phyloP scores from a whole-genome alignment of 2,113 vertebrate species.

The Peromyscus polionotus region DNA sequence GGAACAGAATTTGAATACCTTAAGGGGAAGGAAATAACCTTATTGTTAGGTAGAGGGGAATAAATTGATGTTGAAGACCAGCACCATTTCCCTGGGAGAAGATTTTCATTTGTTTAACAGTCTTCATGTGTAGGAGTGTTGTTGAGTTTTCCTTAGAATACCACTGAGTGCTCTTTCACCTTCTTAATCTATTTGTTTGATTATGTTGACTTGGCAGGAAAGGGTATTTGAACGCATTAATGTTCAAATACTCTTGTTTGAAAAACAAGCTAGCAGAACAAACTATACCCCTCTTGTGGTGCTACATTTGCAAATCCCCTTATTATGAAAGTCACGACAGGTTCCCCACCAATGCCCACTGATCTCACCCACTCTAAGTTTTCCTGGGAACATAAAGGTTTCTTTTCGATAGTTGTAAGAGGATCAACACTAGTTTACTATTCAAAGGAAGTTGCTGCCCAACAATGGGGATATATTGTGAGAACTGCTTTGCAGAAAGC shows the following conservation, averaged over 20 bases:
- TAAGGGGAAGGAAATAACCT: slow-evolving; percentile 49
- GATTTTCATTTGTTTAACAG: slow-evolving; percentile 66
- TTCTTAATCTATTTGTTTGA: slow-evolving; percentile 81
- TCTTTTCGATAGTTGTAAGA: slow-evolving; percentile 25
- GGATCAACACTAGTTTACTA: slow-evolving; percentile 1
- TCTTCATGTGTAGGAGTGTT: slow-evolving; percentile 47
- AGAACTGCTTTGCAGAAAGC: background rate
- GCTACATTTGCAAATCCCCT: slow-evolving; percentile 57
- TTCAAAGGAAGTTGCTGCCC: slow-evolving; percentile 40
- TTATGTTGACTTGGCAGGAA: slow-evolving; percentile 76
- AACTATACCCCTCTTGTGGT: slow-evolving; percentile 46
- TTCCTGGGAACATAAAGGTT: slow-evolving; percentile 58
- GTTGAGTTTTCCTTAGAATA: slow-evolving; percentile 67
- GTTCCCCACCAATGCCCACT: slow-evolving; percentile 23
- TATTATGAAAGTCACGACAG: slow-evolving; percentile 69
- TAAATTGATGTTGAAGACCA: slow-evolving; percentile 37
- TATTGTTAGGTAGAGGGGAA: background rate
- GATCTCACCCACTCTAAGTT: slow-evolving; percentile 13
- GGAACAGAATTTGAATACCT: slow-evolving; percentile 10
- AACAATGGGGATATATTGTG: background rate
- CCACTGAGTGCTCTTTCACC: slow-evolving; percentile 62
- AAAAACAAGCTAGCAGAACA: slow-evolving; percentile 72
- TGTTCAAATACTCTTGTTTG: slow-evolving; percentile 74
- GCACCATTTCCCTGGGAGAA: slow-evolving; percentile 17
- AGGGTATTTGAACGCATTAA: slow-evolving; percentile 73